Evolutionary conservation across 2,888 invertebrate genomes (phyloP), one percentile per base, ranked within the genome.

Genomic region (Entomobrya proxima): DNA sequence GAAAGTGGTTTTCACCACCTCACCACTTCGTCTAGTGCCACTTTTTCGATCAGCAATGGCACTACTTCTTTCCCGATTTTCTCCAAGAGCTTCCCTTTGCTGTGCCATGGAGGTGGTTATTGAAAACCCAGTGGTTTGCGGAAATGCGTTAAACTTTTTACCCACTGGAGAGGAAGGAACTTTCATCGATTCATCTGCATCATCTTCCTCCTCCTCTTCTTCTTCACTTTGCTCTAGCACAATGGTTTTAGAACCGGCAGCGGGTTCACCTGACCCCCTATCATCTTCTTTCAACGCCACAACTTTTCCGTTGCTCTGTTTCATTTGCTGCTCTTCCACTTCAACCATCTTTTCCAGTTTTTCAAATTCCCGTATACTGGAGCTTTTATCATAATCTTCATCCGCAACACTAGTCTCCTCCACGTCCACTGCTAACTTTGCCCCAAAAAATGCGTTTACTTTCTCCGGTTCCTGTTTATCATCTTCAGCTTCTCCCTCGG

Each of bases 351-450:
- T 77, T 58, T 86, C 86, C 13, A 86, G 58, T 30, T 77, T 47
- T 52, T 86, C 86, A 69, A 86, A 86, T 35, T 86, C 86, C 18
- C 52, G 37, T 7, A 83, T 75, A 37, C 86, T 86, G 2, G 77
- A 61, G 37, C 61, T 78, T 24, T 83, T 79, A 24, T 86, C 86
- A 15, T 52, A 72, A 9, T 83, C 83, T 0, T 72, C 75, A 37
- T 58, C 50, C 15, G n/a, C 40, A 2, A 40, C 15, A 40, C n/a
- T n/a, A n/a, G n/a, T n/a, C n/a, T n/a, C n/a, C n/a, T n/a, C n/a
- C n/a, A n/a, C n/a, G n/a, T n/a, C n/a, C n/a, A n/a, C n/a, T n/a
- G n/a, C n/a, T n/a, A n/a, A n/a, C n/a, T n/a, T n/a, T n/a, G n/a
- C n/a, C n/a, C n/a, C n/a, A n/a, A n/a, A n/a, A n/a, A n/a, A n/a